Percentiles rank a stretch among this genome's conserved stretches.
Evolutionary conservation across 2,797 vertebrate genomes (phyloP).

Genomic region (Orestias chungarensis): DNA sequence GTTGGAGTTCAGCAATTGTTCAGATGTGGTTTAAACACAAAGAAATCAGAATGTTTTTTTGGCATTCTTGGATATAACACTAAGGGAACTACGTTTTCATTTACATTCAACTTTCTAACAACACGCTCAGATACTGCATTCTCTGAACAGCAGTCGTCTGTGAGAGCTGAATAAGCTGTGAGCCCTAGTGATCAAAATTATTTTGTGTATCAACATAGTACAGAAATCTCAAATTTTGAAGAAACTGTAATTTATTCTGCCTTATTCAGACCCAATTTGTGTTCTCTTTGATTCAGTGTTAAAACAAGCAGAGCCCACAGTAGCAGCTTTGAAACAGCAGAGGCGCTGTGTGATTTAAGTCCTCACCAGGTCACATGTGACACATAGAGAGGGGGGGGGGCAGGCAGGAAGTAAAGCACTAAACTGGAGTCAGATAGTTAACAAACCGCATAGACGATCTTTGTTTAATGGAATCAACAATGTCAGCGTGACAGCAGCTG

Average conservation of each 20-base stretch:
- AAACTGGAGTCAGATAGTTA: neutral
- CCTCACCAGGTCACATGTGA: conserved; percentile 44
- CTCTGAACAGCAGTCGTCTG: too few relatives aligned
- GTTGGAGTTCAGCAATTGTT: too few relatives aligned
- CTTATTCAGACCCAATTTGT: neutral
- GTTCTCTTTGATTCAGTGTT: neutral
- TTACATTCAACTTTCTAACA: neutral
- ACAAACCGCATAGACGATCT: neutral
- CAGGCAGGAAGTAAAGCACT: conserved; percentile 52
- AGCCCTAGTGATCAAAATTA: neutral
- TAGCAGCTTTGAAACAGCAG: conserved; percentile 47
- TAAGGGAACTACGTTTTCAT: too few relatives aligned
- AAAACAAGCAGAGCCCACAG: neutral
- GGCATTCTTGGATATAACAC: neutral
- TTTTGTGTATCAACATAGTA: neutral
- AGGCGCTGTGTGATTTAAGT: conserved; percentile 55
- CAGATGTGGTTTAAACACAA: too few relatives aligned
- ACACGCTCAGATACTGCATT: neutral
- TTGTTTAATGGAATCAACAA: neutral
- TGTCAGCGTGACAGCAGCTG: neutral
- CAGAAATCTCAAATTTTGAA: neutral
- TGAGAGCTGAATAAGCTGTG: neutral
- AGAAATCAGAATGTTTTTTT: too few relatives aligned
- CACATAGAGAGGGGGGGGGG: conserved; percentile 32
- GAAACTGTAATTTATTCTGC: neutral